A percentile compares a stretch with the other conserved stretches of the same genome.
These are phyloP conservation scores for Lepidurus packardi DNA, from an alignment of 1,140 invertebrate species.

Conservation along the genomic window DNA sequence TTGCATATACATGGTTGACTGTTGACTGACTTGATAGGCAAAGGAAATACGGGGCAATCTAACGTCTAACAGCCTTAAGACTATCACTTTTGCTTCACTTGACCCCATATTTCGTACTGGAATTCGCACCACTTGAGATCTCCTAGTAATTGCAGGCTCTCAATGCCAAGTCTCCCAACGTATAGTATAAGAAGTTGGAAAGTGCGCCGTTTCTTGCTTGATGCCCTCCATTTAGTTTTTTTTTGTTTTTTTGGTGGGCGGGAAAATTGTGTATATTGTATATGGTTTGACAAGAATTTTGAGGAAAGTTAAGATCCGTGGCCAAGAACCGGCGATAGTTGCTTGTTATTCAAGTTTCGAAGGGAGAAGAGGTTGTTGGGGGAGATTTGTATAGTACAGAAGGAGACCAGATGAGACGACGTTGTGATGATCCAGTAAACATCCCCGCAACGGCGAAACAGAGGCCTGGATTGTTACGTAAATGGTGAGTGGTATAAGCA, in stretches of 20 bases:
- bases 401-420: conserved; percentile 13
- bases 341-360: background rate
- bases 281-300: background rate
- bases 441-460: background rate
- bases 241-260: background rate
- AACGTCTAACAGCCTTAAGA: background rate
- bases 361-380: conserved; percentile 1
- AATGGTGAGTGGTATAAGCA: background rate
- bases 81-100: background rate
- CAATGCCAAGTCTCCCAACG: no score
- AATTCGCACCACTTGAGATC: no score
- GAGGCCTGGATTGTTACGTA: conserved; percentile 10
- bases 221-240: no score
- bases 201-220: no score
- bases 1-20: no score
- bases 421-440: background rate
- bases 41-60: no score
- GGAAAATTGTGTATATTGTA: background rate
- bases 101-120: background rate
- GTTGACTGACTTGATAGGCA: no score
- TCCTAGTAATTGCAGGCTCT: no score
- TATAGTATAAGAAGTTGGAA: no score
- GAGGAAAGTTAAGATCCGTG: background rate
- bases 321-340: background rate
- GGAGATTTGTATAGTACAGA: conserved; percentile 14